Conservation (phyloP, 2,113 vertebrate genomes). For the Barnardius zonarius region DNA sequence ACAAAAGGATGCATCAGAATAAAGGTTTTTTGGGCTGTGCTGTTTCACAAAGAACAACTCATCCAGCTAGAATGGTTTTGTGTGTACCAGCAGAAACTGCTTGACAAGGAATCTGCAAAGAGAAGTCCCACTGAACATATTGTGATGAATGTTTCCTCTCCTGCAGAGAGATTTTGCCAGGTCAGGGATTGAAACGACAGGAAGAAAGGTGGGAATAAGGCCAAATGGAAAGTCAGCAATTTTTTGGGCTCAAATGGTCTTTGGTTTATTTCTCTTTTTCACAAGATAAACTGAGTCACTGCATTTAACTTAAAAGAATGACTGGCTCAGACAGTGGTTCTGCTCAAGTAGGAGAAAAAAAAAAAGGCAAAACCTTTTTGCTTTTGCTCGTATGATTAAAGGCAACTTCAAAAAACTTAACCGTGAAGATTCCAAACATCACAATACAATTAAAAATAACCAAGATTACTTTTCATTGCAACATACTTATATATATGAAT, state of each 20-base stretch:
- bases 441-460: neutral
- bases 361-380: neutral
- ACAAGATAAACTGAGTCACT: neutral
- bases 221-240: neutral
- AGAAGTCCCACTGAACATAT: neutral
- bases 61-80: neutral
- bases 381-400: neutral
- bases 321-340: neutral
- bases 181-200: neutral
- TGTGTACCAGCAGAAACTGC: neutral
- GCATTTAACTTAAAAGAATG: neutral
- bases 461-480: neutral
- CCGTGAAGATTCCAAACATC: neutral
- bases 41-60: neutral
- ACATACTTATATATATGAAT: neutral
- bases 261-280: neutral
- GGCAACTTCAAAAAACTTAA: neutral
- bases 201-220: neutral
- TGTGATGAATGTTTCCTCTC: neutral
- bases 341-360: neutral
- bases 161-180: neutral
- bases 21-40: neutral
- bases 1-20: neutral
- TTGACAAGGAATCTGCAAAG: neutral
- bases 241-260: neutral